Percentiles rank a stretch among this genome's conserved stretches.
Evolutionary conservation across 2,888 invertebrate species (phyloP).

Genomic region (Tachina grossa): DNA sequence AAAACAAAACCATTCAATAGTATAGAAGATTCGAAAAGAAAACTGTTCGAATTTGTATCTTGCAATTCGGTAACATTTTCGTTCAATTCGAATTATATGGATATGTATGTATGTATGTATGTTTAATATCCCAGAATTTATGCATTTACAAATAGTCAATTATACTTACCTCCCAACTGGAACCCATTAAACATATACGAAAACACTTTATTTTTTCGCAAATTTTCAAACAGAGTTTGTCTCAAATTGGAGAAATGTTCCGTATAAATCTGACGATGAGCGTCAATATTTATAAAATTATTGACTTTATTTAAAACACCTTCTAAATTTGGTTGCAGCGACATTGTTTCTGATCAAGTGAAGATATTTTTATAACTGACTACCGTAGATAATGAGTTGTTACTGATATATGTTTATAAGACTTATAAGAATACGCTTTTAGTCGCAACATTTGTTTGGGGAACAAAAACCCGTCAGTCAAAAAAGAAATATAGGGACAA

Average conservation of each 20-base stretch:
- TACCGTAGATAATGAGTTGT: not conserved
- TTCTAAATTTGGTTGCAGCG: constrained; percentile 82
- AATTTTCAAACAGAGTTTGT: constrained; percentile 61
- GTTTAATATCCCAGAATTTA: not conserved
- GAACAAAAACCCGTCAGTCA: not conserved
- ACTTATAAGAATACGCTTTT: not conserved
- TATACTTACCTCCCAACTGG: constrained; percentile 64
- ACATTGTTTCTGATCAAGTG: constrained; percentile 78
- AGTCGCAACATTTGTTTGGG: no score
- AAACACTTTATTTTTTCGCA: constrained; percentile 69
- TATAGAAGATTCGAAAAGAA: no score
- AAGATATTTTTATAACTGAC: constrained; percentile 1
- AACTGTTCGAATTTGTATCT: no score
- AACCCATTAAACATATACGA: constrained; percentile 69
- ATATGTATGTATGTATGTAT: not conserved
- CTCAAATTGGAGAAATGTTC: constrained; percentile 68
- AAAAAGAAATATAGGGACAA: not conserved
- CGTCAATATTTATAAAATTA: constrained; percentile 70
- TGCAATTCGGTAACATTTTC: no score
- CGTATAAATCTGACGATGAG: constrained; percentile 49
- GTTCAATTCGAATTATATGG: no score
- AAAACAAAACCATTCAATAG: no score
- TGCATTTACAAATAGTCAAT: not conserved
- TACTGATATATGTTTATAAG: not conserved
- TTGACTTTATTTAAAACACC: constrained; percentile 58